phyloP scores from a whole-genome alignment of 2,797 vertebrate species.

The Muscicapa striata region DNA sequence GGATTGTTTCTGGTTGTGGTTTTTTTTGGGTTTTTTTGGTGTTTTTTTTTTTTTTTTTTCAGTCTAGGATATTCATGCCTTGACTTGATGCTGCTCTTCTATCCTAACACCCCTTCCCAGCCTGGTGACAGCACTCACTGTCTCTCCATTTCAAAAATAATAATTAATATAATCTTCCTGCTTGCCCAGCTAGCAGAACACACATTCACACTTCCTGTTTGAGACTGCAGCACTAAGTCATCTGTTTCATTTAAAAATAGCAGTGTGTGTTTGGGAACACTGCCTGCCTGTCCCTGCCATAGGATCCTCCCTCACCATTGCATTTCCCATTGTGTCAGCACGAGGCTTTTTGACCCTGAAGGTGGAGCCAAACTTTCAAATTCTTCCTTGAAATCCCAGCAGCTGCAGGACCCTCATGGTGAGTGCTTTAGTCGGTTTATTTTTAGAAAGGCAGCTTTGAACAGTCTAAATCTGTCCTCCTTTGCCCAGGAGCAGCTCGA shows the following conservation, averaged over 20 bases:
- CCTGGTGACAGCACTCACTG: background rate
- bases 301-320: background rate
- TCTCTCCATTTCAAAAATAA: background rate
- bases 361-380: slow-evolving; percentile 20
- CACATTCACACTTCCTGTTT: background rate
- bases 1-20: background rate
- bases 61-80: background rate
- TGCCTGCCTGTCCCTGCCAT: slow-evolving; percentile 5
- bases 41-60: background rate
- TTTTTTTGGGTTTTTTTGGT: background rate
- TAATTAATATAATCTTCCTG: background rate
- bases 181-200: background rate
- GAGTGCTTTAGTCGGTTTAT: background rate
- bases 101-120: background rate
- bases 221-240: background rate
- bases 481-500: background rate
- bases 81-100: background rate
- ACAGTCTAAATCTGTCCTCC: background rate
- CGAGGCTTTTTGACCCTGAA: slow-evolving; percentile 9
- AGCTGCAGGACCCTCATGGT: slow-evolving; percentile 25
- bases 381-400: slow-evolving; percentile 35
- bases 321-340: slow-evolving; percentile 43
- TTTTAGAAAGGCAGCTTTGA: slow-evolving; percentile 23
- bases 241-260: slow-evolving; percentile 42
- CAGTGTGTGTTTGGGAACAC: background rate